phyloP scores from a whole-genome alignment of 2,888 invertebrate genomes.

The Parnassius mnemosyne region DNA sequence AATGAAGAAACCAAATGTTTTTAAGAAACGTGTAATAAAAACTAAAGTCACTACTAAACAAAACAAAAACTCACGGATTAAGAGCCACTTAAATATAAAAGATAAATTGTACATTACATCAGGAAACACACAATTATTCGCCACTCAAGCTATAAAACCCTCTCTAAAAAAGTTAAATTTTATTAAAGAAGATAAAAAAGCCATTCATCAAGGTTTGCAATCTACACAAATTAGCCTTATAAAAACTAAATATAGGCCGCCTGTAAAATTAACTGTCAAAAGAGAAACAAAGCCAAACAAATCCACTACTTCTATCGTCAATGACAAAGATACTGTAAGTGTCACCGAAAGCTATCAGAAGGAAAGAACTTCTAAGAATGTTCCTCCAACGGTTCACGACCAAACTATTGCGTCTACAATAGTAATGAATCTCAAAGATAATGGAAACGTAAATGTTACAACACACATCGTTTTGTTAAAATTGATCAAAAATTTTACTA shows the following conservation, averaged over 20 bases:
- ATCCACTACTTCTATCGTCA: background rate
- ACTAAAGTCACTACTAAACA: background rate
- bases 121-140: background rate
- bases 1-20: constrained; percentile 15
- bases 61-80: background rate
- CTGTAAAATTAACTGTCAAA: background rate
- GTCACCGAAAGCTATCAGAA: background rate
- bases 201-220: background rate
- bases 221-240: background rate
- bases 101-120: background rate
- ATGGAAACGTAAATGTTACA: background rate
- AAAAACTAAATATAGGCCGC: background rate
- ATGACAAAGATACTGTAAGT: background rate
- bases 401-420: background rate
- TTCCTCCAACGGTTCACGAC: background rate
- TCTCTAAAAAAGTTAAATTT: background rate
- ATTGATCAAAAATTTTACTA: background rate
- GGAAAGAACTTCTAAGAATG: background rate
- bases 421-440: background rate
- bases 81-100: background rate
- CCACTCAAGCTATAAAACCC: background rate
- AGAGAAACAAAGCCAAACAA: constrained; percentile 1
- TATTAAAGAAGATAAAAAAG: constrained; percentile 1
- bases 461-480: too few relatives aligned
- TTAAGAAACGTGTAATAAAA: constrained; percentile 3